Base-by-base conservation (phyloP, 2,888 invertebrate species). In the Mythimna impura region DNA sequence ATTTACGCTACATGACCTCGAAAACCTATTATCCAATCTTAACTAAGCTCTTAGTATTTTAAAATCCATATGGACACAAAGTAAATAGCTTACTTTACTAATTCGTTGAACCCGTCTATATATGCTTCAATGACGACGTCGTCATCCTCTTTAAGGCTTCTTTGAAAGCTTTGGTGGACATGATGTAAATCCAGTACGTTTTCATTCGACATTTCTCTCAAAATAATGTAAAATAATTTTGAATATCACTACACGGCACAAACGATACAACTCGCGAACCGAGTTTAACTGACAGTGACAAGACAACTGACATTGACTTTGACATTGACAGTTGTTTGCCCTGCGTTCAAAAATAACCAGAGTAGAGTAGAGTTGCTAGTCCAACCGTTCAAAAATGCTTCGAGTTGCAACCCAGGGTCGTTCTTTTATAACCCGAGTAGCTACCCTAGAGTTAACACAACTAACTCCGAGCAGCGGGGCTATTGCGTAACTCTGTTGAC, bases 71-170 rank as follows among this genome's bases (percentile, higher is more conserved):
- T 89, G 92, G 91, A 78, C 83, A 76, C 62, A 78, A 80, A 62
- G 81, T 74, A 77, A 77, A 75, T 78, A 61, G 92, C 97, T 96
- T 95, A 98, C 98, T 98, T 98, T 91, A 98, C 97, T 68, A 98
- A 96, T 94, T 98, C 98, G 89, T 97, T 97, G 91, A 98, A 98
- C 73, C 98, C 98, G 77, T 97, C 97, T 67, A 98, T 96, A 90
- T 98, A 98, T 57, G 97, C 96, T 83, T 97, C 97, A 87, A 98
- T 94, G 63, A 97, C 93, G 12, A 98, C 97, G 91, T 98, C 98
- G 84, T 98, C 97, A 30, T 97, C 97, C 68, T 97, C 97, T 80
- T 97, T 93, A 9, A 98, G 93, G 70, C 98, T 96, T 63, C 96
- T 95, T 88, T 97, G 96, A 89, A 98, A 98, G 87, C 97, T 95